Percentiles rank a stretch among this genome's conserved stretches.
These are phyloP conservation scores for Acleris emargana DNA, from an alignment of 2,888 invertebrate species.

Conservation along the genomic window DNA sequence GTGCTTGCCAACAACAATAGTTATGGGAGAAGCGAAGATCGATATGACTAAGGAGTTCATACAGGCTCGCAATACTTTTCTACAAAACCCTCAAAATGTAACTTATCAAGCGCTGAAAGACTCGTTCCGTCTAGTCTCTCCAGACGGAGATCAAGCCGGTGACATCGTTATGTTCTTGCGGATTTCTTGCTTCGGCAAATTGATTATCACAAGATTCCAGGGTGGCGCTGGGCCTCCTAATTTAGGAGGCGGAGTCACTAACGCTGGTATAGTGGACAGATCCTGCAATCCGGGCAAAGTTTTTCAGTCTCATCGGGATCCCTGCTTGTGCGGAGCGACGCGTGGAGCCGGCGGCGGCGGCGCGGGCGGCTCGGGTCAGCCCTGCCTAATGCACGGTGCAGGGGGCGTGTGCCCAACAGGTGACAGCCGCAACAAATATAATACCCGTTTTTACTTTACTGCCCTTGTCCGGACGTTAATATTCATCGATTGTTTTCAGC, in stretches of 20 bases:
- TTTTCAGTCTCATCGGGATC: constrained; percentile 60
- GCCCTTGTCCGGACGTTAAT: background rate
- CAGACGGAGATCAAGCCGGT: constrained; percentile 80
- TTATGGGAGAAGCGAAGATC: constrained; percentile 83
- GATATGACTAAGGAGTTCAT: constrained; percentile 85
- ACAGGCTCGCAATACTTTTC: constrained; percentile 77
- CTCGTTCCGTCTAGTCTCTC: constrained; percentile 80
- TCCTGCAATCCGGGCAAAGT: constrained; percentile 65
- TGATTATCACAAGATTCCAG: constrained; percentile 87
- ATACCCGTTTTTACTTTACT: background rate
- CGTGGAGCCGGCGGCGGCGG: constrained; percentile 41
- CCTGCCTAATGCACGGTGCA: constrained; percentile 38
- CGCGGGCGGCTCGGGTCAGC: constrained; percentile 24
- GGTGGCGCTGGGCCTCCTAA: constrained; percentile 60
- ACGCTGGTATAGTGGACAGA: constrained; percentile 57
- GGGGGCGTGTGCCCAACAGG: constrained; percentile 59
- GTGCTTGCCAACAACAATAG: constrained; percentile 85
- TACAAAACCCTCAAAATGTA: constrained; percentile 72
- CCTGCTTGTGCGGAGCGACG: constrained; percentile 69
- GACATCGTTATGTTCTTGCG: constrained; percentile 85
- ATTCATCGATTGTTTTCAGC: constrained; percentile 43
- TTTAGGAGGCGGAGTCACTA: constrained; percentile 50
- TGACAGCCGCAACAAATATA: constrained; percentile 39
- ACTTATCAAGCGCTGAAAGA: constrained; percentile 85
- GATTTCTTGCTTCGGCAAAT: constrained; percentile 86